phyloP scores from a whole-genome alignment of 2,888 invertebrate species.

The Oscheius sp. region DNA sequence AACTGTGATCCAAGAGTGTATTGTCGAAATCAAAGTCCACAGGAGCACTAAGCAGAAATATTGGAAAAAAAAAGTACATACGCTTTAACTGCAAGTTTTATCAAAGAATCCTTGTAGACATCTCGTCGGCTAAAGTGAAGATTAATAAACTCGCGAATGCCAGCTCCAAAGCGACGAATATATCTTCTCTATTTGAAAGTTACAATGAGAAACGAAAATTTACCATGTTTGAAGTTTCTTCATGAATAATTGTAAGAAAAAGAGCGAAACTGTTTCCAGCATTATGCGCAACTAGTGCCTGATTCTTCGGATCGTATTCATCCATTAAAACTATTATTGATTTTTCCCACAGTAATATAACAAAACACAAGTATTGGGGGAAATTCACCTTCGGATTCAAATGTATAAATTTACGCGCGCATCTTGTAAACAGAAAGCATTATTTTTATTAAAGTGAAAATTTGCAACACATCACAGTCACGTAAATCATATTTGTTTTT shows the following conservation, averaged over 20 bases:
- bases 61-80: neutral
- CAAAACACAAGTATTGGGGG: too few relatives aligned
- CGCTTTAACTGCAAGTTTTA: constrained; percentile 14
- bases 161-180: neutral
- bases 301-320: neutral
- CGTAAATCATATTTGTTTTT: too few relatives aligned
- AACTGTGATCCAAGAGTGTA: neutral
- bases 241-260: neutral
- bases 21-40: neutral
- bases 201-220: neutral
- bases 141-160: neutral
- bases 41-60: neutral
- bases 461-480: too few relatives aligned
- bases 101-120: neutral
- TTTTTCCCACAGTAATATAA: too few relatives aligned
- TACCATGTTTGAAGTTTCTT: neutral
- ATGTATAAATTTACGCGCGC: too few relatives aligned
- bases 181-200: constrained; percentile 5
- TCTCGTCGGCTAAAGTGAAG: neutral
- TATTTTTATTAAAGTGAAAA: too few relatives aligned
- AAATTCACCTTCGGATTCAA: too few relatives aligned
- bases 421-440: too few relatives aligned
- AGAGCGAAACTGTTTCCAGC: constrained; percentile 13
- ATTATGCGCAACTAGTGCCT: neutral
- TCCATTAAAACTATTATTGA: too few relatives aligned